Evolutionary conservation across 1,140 invertebrate species (phyloP).

Genomic region (Adelges cooleyi): DNA sequence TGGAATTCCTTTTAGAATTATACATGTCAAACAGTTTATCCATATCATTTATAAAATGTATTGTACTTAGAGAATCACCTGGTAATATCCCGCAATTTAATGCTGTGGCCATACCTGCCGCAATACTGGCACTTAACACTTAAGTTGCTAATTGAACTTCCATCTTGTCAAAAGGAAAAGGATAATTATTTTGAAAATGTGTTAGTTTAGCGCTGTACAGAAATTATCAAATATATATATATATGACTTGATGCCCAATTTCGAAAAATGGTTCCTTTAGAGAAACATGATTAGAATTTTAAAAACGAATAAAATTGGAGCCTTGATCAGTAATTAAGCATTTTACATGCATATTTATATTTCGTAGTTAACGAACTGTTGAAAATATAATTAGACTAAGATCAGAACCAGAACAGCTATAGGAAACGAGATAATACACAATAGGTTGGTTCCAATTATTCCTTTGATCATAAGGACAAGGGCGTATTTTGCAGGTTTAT

Average conservation of each 20-base stretch:
- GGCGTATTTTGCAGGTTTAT: not conserved
- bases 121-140: not conserved
- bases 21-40: not conserved
- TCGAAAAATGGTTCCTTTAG: not conserved
- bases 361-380: not conserved
- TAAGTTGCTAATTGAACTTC: not conserved
- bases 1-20: not conserved
- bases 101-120: not conserved
- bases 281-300: not conserved
- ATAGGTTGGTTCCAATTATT: not conserved
- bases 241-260: not conserved
- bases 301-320: not conserved
- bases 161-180: not conserved
- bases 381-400: not conserved
- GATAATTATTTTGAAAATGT: not conserved
- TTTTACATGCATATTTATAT: not conserved
- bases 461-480: not conserved
- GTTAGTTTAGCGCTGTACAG: not conserved
- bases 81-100: not conserved
- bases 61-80: not conserved
- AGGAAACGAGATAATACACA: not conserved
- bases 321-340: not conserved
- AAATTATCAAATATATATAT: not conserved
- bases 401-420: not conserved
- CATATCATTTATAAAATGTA: not conserved